Evolutionary conservation across 2,113 vertebrate genomes (phyloP).

Genomic region (Ophthalmolycus amberensis): DNA sequence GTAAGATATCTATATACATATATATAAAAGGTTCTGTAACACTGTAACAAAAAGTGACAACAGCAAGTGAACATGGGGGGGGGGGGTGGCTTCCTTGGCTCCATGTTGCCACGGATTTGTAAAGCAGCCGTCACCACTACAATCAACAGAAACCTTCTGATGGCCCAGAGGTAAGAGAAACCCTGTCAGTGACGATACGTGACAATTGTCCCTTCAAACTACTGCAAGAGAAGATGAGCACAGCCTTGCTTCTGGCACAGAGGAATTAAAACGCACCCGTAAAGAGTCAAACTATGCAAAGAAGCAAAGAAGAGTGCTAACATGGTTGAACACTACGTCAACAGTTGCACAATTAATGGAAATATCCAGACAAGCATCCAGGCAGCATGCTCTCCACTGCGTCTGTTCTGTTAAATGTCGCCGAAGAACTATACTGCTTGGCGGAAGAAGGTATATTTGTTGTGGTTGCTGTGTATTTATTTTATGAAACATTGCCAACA

Average conservation of each 20-base stretch:
- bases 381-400: neutral
- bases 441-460: neutral
- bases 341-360: neutral
- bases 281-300: neutral
- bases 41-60: neutral
- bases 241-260: neutral
- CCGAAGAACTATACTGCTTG: neutral
- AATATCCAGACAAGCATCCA: neutral
- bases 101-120: neutral
- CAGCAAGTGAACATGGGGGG: neutral
- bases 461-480: too few species aligned
- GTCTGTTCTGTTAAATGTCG: neutral
- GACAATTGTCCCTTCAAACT: neutral
- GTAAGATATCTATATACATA: too few species aligned
- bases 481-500: too few species aligned
- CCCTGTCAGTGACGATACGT: too few species aligned
- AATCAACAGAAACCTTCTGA: neutral
- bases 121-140: neutral
- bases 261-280: neutral
- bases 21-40: neutral
- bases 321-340: neutral
- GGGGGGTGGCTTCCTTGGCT: neutral
- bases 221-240: neutral
- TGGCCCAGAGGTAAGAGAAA: too few species aligned
- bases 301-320: too few species aligned